Evolutionary conservation across 2,888 invertebrate genomes (phyloP).

Genomic region (Linnaemya tessellans): DNA sequence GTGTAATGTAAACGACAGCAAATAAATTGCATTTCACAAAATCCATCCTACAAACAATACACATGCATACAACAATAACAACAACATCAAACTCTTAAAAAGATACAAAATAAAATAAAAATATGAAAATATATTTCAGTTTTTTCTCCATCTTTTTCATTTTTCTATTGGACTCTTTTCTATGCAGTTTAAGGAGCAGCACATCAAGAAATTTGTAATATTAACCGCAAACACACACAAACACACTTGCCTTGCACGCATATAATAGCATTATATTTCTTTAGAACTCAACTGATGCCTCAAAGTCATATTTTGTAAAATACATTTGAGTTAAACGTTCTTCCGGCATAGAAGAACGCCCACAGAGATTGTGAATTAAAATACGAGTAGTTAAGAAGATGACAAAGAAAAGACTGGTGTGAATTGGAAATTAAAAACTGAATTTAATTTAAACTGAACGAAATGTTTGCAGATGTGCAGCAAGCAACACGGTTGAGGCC

Average conservation of each 20-base stretch:
- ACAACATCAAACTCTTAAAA: constrained; percentile 6
- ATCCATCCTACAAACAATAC: constrained; percentile 60
- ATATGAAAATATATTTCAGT: constrained; percentile 4
- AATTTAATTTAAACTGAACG: neutral
- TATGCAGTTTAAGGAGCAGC: constrained; percentile 25
- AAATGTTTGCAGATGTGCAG: no score
- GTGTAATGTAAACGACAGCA: constrained; percentile 80
- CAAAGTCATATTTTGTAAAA: neutral
- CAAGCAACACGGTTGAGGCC: no score
- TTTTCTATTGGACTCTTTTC: neutral
- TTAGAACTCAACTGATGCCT: constrained; percentile 2
- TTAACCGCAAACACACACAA: constrained; percentile 27
- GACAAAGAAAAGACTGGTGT: neutral
- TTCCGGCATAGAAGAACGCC: neutral
- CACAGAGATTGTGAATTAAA: neutral
- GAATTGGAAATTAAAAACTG: constrained; percentile 1
- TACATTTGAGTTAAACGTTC: neutral
- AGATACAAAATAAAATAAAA: constrained; percentile 18
- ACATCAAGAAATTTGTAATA: constrained; percentile 49
- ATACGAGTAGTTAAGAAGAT: neutral
- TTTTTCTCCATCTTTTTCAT: constrained; percentile 31
- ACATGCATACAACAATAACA: constrained; percentile 1
- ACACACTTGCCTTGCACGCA: neutral
- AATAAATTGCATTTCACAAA: constrained; percentile 80
- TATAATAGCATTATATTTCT: neutral